Percentiles rank a stretch among this genome's conserved stretches.
phyloP scores from a whole-genome alignment of 2,888 invertebrate genomes.

The Cephus runcator region DNA sequence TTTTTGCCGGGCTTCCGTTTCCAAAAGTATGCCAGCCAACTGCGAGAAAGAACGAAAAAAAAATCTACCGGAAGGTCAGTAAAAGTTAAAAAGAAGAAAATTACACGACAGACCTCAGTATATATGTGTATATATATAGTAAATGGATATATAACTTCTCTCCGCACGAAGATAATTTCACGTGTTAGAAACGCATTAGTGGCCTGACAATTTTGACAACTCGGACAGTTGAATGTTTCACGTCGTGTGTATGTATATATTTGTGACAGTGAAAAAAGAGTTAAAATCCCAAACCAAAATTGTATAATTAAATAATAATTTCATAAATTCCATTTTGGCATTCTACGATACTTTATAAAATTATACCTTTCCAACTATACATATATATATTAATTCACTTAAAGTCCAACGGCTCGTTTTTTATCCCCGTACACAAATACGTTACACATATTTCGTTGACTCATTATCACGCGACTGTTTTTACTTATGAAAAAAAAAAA shows the following conservation, averaged over 20 bases:
- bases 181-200: background rate
- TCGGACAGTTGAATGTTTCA: background rate
- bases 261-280: no score
- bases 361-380: background rate
- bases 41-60: background rate
- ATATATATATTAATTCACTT: background rate
- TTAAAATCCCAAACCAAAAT: background rate
- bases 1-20: background rate
- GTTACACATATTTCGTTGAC: background rate
- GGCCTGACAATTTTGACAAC: background rate
- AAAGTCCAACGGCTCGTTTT: background rate
- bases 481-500: background rate
- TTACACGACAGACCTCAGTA: background rate
- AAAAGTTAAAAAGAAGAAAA: background rate
- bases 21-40: background rate
- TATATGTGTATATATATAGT: no score
- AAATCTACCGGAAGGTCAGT: background rate
- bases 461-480: background rate
- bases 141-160: background rate
- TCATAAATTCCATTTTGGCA: background rate
- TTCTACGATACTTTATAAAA: background rate
- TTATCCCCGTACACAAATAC: background rate
- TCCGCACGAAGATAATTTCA: background rate
- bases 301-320: background rate
- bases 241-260: background rate